phyloP scores from a whole-genome alignment of 2,888 invertebrate species.

The Torymus tubicola region DNA sequence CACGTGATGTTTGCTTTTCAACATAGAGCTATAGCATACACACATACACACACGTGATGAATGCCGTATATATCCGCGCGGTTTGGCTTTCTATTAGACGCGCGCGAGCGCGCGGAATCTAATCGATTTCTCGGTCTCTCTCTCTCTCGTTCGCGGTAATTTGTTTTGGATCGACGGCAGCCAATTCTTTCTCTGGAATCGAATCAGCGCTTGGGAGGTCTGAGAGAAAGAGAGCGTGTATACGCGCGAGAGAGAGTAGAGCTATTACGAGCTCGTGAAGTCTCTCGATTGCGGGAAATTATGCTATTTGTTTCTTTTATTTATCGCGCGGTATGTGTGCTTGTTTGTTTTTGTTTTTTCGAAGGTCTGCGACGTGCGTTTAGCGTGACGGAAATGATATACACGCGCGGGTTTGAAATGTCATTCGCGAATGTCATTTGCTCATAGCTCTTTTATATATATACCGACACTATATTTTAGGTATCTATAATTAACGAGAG shows the following conservation, averaged over 20 bases:
- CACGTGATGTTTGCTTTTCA: slow-evolving; percentile 44
- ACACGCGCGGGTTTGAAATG: too few species aligned
- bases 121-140: slow-evolving; percentile 41
- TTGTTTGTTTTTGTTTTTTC: too few species aligned
- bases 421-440: too few species aligned
- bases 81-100: slow-evolving; percentile 31
- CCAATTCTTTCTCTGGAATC: slow-evolving; percentile 1
- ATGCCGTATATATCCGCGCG: slow-evolving; percentile 2
- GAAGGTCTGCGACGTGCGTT: too few species aligned
- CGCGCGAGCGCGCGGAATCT: slow-evolving; percentile 25
- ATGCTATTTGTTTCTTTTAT: neutral
- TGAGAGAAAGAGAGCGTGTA: neutral
- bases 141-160: slow-evolving; percentile 28
- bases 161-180: slow-evolving; percentile 9
- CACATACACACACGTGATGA: slow-evolving; percentile 13
- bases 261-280: slow-evolving; percentile 42
- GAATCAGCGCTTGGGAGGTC: slow-evolving; percentile 48
- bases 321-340: too few species aligned
- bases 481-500: too few species aligned
- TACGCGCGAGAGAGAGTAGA: neutral
- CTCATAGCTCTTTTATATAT: too few species aligned
- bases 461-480: too few species aligned
- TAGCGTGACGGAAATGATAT: too few species aligned
- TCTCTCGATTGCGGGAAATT: slow-evolving; percentile 18
- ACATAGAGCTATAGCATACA: neutral